Evolutionary conservation across 2,113 vertebrate genomes (phyloP).

Genomic region (Tympanuchus pallidicinctus): DNA sequence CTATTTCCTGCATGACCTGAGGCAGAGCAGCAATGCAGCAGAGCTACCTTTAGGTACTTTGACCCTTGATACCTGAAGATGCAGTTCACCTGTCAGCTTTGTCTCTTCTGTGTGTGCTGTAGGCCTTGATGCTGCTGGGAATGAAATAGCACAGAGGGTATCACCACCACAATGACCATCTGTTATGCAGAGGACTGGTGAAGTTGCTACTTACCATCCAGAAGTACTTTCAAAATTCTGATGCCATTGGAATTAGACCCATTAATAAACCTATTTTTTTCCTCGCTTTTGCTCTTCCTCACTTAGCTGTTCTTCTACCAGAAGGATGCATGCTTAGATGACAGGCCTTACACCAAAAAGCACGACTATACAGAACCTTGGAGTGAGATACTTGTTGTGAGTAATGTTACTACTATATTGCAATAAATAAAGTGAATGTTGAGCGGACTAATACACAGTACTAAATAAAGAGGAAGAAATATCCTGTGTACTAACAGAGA

Average conservation of each 20-base stretch:
- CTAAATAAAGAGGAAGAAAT: not conserved
- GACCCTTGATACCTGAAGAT: not conserved
- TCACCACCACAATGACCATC: not conserved
- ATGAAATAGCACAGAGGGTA: not conserved
- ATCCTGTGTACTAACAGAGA: not conserved
- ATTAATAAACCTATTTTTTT: not conserved
- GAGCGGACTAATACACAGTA: not conserved
- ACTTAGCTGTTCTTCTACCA: not conserved
- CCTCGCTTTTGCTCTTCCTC: not conserved
- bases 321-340: not conserved
- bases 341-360: not conserved
- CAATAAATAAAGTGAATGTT: not conserved
- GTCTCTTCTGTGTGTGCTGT: not conserved
- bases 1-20: not conserved
- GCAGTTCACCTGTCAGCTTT: not conserved
- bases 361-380: not conserved
- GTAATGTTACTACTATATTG: not conserved
- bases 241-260: not conserved
- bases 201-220: not conserved
- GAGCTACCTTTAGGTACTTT: not conserved
- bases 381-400: not conserved
- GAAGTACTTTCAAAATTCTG: not conserved
- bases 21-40: not conserved
- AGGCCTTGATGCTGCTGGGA: not conserved
- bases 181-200: not conserved